These are phyloP conservation scores for Drosophila setosimentum DNA, from an alignment of 2,888 invertebrate genomes.

Conservation along the genomic window DNA sequence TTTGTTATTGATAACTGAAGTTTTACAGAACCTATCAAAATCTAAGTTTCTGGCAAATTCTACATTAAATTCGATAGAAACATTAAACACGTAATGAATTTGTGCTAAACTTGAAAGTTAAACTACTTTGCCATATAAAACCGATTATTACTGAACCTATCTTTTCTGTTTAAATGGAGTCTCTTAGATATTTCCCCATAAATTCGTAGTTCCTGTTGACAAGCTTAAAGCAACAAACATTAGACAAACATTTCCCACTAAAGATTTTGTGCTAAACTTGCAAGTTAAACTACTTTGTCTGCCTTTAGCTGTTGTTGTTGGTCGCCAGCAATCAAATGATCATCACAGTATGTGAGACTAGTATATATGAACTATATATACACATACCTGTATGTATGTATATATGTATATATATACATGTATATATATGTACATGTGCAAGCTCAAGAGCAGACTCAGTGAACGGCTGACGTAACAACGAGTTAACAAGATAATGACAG, in stretches of 20 bases:
- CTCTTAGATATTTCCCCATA: background rate
- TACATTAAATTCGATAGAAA: background rate
- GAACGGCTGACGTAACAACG: conserved; percentile 78
- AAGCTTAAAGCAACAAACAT: background rate
- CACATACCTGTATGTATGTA: background rate
- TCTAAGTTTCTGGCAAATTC: background rate
- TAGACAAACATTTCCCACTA: background rate
- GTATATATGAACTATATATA: conserved; percentile 16
- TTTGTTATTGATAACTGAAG: background rate
- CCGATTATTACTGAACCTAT: background rate
- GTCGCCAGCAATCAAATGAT: conserved; percentile 48
- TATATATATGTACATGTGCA: conserved; percentile 10
- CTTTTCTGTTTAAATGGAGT: background rate
- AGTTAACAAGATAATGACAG: conserved; percentile 82
- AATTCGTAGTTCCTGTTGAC: background rate
- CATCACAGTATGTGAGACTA: conserved; percentile 48
- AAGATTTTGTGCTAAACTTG: conserved; percentile 26
- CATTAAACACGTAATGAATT: too few species aligned
- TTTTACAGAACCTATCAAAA: background rate
- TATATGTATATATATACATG: conserved; percentile 2
- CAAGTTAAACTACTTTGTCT: conserved; percentile 26
- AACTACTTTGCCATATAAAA: conserved; percentile 6
- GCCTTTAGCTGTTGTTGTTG: conserved; percentile 32
- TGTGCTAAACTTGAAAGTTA: conserved; percentile 5
- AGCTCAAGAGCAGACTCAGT: conserved; percentile 72